Percentiles rank a stretch among this genome's conserved stretches.
These are phyloP conservation scores for Meloidogyne hapla DNA, from an alignment of 1,140 invertebrate species.

Conservation along the genomic window DNA sequence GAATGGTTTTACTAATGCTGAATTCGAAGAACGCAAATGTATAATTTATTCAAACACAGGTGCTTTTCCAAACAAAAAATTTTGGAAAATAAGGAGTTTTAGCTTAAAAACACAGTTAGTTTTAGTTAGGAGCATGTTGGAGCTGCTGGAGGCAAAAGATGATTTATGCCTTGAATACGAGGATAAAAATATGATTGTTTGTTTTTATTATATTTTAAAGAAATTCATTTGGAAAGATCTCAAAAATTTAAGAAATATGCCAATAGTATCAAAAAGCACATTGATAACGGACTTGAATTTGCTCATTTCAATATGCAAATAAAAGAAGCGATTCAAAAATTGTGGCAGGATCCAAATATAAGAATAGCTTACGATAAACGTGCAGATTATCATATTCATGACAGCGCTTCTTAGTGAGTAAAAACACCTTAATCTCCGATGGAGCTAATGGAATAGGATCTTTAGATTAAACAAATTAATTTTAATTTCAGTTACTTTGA, in stretches of 20 bases:
- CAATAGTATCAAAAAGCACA: constrained; percentile 24
- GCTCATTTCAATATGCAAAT: constrained; percentile 27
- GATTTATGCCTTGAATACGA: constrained; percentile 26
- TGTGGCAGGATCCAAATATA: constrained; percentile 44
- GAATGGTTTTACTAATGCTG: constrained; percentile 46
- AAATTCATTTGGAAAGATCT: not conserved
- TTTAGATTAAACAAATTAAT: too few species aligned
- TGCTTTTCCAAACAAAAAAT: constrained; percentile 22
- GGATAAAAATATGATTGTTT: constrained; percentile 26
- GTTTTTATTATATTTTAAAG: constrained; percentile 35
- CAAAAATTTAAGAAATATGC: constrained; percentile 32
- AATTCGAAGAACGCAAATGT: constrained; percentile 44
- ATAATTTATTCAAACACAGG: constrained; percentile 50
- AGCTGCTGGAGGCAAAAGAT: constrained; percentile 33
- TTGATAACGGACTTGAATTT: constrained; percentile 41
- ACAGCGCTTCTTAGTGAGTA: constrained; percentile 36
- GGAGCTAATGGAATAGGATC: too few species aligned
- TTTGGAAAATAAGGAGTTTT: constrained; percentile 3
- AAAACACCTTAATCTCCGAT: not conserved
- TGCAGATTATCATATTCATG: constrained; percentile 31
- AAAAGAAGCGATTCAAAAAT: constrained; percentile 35
- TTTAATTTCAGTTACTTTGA: too few species aligned
- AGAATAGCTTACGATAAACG: constrained; percentile 21
- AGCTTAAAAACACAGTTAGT: not conserved
- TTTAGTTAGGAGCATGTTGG: constrained; percentile 34